Evolutionary conservation across 2,888 invertebrate species (phyloP), one percentile per base, ranked within the genome.

Genomic region (Drosophila nigricruria): DNA sequence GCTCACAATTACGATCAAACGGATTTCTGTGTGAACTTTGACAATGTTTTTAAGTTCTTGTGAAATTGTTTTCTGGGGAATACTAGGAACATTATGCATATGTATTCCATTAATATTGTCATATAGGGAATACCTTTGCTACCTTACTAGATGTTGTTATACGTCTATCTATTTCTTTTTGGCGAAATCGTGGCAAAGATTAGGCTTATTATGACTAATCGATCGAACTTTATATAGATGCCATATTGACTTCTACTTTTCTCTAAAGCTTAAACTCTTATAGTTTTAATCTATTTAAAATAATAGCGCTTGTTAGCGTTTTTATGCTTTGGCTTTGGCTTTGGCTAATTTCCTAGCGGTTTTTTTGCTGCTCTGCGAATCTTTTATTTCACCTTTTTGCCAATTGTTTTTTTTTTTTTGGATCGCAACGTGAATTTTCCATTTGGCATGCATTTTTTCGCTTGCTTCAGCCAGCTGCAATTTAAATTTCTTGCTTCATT

Each of bases 401-500:
- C 47, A 42, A 34, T 36, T 16, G 10, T 30, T 10, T 30, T 2
- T 36, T 14, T n/a, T 20, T 38, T 20, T 20, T 49, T 42, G 9
- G 38, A 56, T 47, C 43, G 40, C 40, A 47, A 40, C 12, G 52
- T 23, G 62, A 54, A 20, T 68, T 58, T 57, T 32, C 49, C 32
- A 79, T 70, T 63, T 47, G 69, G 36, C 45, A 38, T 54, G 69
- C 66, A 68, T 56, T 66, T 53, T 70, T 50, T 9, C 20, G 52
- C 23, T 50, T 14, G 20, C 40, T 18, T n/a, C 5, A 36, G 36
- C 52, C 38, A 53, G 57, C 66, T 63, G 74, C 64, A 65, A 67
- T 73, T 68, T 64, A 67, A 59, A 59, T 70, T 79, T 65, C 54
- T 70, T 70, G 70, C 63, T 34, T 74, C 47, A 74, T 74, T 74